A percentile compares a stretch with the other conserved stretches of the same genome.
These are phyloP conservation scores for Genyomyrus donnyi DNA, from an alignment of 2,113 vertebrate species.

Conservation along the genomic window DNA sequence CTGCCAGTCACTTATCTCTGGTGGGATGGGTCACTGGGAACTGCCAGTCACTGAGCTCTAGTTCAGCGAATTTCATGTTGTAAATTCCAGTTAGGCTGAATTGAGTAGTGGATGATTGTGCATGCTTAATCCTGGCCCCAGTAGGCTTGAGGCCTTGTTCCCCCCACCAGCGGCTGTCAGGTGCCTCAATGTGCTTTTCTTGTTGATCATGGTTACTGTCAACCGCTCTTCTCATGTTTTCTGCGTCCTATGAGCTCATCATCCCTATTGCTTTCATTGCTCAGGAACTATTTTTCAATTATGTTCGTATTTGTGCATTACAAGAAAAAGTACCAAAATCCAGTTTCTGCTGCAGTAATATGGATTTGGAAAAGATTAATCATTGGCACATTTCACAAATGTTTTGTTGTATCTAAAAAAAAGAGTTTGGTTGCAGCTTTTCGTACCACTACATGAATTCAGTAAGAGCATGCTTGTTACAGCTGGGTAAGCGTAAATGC, in stretches of 20 bases:
- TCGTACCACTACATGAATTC: not conserved
- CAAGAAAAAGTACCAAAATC: not conserved
- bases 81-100: not conserved
- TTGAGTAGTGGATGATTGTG: not conserved
- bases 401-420: not conserved
- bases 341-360: not conserved
- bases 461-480: not conserved
- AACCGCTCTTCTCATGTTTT: not conserved
- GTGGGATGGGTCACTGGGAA: too few relatives aligned
- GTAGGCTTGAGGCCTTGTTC: not conserved
- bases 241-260: not conserved
- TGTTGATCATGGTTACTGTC: not conserved
- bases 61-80: not conserved
- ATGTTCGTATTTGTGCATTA: not conserved
- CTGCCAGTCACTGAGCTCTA: not conserved
- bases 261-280: not conserved
- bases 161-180: not conserved
- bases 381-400: not conserved
- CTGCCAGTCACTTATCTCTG: too few relatives aligned
- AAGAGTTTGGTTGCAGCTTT: not conserved
- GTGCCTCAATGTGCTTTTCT: not conserved
- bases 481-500: not conserved
- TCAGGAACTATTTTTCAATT: not conserved
- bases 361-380: not conserved
- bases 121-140: not conserved